These are phyloP conservation scores for Melopsittacus undulatus DNA, from an alignment of 2,797 vertebrate species.

Conservation along the genomic window DNA sequence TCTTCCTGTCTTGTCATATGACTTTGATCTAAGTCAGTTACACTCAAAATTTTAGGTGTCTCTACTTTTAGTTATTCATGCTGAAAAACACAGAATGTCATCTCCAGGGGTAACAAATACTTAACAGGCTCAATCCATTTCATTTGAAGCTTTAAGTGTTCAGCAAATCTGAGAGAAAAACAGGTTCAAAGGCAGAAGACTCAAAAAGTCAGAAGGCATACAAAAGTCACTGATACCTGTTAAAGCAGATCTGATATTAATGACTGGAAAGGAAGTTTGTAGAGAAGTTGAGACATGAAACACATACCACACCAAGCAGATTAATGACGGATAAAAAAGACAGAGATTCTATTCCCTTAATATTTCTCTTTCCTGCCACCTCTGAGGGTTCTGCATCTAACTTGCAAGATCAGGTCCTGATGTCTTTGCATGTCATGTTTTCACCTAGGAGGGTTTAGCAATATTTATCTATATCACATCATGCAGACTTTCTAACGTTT, in stretches of 20 bases:
- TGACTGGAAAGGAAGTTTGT: background rate
- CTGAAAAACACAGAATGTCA: background rate
- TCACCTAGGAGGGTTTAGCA: background rate
- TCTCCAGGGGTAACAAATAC: conserved; percentile 3
- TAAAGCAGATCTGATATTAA: background rate
- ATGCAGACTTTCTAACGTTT: background rate
- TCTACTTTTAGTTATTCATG: background rate
- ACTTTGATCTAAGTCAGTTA: conserved; percentile 28
- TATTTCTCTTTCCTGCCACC: background rate
- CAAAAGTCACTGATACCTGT: background rate
- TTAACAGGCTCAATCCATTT: background rate
- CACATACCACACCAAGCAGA: background rate
- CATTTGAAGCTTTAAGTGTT: background rate
- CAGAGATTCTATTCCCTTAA: background rate
- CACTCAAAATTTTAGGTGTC: background rate
- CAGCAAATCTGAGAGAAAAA: background rate
- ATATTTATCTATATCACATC: background rate
- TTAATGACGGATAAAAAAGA: background rate
- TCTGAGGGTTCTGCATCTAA: background rate
- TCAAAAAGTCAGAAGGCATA: background rate
- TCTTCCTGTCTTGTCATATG: background rate
- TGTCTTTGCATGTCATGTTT: background rate
- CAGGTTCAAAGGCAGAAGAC: background rate
- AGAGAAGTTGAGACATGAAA: background rate
- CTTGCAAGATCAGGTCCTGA: background rate